phyloP scores from a whole-genome alignment of 2,888 invertebrate species.

The Erebia palarica region DNA sequence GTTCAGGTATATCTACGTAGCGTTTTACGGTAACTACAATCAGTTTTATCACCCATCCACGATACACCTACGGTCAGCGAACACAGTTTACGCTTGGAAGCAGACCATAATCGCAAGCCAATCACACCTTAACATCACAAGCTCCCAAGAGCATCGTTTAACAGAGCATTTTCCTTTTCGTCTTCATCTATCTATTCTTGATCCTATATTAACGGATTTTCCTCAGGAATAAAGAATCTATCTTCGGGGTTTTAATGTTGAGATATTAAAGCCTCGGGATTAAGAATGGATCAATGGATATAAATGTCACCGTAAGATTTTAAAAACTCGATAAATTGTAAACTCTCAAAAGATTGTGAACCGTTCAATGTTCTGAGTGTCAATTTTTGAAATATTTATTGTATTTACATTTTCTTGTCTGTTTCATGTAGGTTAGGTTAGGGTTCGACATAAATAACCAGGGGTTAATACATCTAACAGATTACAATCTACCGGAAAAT shows the following conservation, averaged over 20 bases:
- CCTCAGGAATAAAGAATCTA: background rate
- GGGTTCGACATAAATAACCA: no score
- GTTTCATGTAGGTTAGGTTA: no score
- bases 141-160: background rate
- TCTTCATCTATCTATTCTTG: background rate
- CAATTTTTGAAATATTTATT: no score
- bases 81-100: conserved; percentile 11
- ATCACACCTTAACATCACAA: conserved; percentile 1
- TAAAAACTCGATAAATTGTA: no score
- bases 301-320: no score
- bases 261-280: background rate
- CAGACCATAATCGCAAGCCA: background rate
- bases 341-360: no score
- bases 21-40: background rate
- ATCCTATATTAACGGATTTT: background rate
- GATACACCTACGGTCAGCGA: conserved; percentile 9
- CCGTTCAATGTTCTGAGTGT: no score
- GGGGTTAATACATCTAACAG: no score
- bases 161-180: background rate
- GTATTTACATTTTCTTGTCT: no score
- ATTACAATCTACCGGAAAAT: no score
- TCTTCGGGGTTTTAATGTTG: background rate
- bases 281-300: background rate
- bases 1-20: background rate
- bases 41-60: background rate